These are phyloP conservation scores for Pterostichus madidus DNA, from an alignment of 2,888 invertebrate species.

Conservation along the genomic window DNA sequence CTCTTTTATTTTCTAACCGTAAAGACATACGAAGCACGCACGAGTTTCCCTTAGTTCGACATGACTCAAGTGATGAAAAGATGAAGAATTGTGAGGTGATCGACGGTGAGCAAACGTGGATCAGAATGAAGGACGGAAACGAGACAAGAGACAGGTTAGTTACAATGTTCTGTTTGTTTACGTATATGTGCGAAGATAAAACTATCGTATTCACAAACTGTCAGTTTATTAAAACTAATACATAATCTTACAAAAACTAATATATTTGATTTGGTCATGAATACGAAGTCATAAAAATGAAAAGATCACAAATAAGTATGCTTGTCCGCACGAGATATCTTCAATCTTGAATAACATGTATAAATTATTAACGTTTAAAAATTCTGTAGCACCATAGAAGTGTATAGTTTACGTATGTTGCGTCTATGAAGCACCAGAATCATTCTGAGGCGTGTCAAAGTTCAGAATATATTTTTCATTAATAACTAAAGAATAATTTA, in stretches of 20 bases:
- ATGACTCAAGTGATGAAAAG: constrained; percentile 44
- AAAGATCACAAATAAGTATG: constrained; percentile 53
- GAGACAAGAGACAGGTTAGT: constrained; percentile 43
- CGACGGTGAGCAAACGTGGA: constrained; percentile 3
- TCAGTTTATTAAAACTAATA: constrained; percentile 23
- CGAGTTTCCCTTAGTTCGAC: constrained; percentile 40
- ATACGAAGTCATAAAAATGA: constrained; percentile 40
- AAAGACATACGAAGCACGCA: constrained; percentile 59
- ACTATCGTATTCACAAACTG: constrained; percentile 40
- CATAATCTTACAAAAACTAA: constrained; percentile 29
- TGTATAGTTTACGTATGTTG: constrained; percentile 68
- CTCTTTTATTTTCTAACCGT: background rate
- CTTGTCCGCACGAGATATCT: constrained; percentile 13
- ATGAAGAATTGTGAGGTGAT: constrained; percentile 48
- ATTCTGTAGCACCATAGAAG: constrained; percentile 77
- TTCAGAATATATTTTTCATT: constrained; percentile 71
- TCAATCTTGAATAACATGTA: constrained; percentile 53
- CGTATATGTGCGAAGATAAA: constrained; percentile 44
- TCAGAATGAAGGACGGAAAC: constrained; percentile 34
- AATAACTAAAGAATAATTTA: constrained; percentile 45
- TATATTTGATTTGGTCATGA: constrained; percentile 16
- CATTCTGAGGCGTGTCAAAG: constrained; percentile 74
- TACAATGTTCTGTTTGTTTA: background rate
- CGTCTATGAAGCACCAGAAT: constrained; percentile 76
- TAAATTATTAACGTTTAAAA: constrained; percentile 63